Base-by-base conservation (phyloP, 2,797 vertebrate genomes). In the Fistularia commersonii region DNA sequence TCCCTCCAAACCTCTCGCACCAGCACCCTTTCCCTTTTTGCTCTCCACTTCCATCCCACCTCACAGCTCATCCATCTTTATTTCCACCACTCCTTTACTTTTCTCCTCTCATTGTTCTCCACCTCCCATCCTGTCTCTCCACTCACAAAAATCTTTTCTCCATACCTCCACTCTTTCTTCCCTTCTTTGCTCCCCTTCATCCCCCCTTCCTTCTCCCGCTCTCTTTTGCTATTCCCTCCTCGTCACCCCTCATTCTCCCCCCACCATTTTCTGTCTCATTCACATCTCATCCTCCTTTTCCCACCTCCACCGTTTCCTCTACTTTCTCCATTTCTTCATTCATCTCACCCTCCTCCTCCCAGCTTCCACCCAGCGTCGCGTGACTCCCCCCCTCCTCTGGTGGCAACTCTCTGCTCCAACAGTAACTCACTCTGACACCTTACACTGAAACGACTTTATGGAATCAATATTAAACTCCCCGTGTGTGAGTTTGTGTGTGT, bases 381-480 rank as follows among this genome's bases (percentile, higher is more conserved):
- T 98, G 95, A 93, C 92, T 93, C 92, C 91, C 81, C 57, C 90
- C 85, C 87, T 90, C 88, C 89, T 89, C 85, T 91, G 91, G 71
- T 83, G 79, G 76, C 90, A 89, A 88, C 83, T 90, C 81, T 87
- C 84, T 70, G 64, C 81, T 71, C 84, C 93, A 94, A 95, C 66
- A 77, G 74, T 97, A 94, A 98, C 92, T 44, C 33, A 73, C 90
- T 87, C 88, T 93, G 96, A 96, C 96, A 93, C 92, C 92, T 97
- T 97, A 94, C 93, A 97, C 92, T 93, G 93, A 98, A 97, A 96
- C 93, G 94, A 96, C 94, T 97, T 97, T 94, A 96, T 92, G 88
- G 93, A 95, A 95, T 98, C 95, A 96, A 98, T 97, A 96, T 95
- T 95, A 95, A 92, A 96, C 95, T 95, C 93, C 38, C 5, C 38